Conservation (phyloP, 1,140 invertebrate species). For the Drosophila ironensis region DNA sequence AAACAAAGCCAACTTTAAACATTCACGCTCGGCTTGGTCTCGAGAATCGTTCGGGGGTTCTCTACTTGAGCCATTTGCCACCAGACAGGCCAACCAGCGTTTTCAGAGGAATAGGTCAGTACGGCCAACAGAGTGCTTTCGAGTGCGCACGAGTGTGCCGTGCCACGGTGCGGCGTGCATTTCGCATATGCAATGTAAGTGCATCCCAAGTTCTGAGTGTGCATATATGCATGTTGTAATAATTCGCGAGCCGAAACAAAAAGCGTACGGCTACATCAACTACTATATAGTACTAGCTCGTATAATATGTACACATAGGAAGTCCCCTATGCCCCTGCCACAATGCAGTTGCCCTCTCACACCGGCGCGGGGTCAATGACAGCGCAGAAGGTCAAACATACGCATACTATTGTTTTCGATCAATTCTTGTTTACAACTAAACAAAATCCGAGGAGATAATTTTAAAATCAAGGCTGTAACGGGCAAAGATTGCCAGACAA, state of each 20-base stretch:
- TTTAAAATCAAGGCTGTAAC: too few relatives aligned
- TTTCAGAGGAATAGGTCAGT: slow-evolving; percentile 81
- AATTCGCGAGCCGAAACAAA: slow-evolving; percentile 41
- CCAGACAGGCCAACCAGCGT: slow-evolving; percentile 53
- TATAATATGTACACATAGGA: slow-evolving; percentile 54
- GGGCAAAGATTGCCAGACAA: too few relatives aligned
- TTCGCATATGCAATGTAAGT: too few relatives aligned
- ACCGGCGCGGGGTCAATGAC: slow-evolving; percentile 70
- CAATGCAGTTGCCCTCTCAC: slow-evolving; percentile 51
- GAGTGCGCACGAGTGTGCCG: slow-evolving; percentile 27
- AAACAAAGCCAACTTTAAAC: slow-evolving; percentile 43
- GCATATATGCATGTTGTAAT: slow-evolving; percentile 49
- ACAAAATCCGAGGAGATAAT: neutral
- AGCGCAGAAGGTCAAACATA: slow-evolving; percentile 70
- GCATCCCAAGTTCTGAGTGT: slow-evolving; percentile 65
- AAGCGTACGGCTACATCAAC: too few relatives aligned
- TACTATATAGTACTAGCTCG: neutral
- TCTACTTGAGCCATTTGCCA: slow-evolving; percentile 36
- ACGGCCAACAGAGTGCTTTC: slow-evolving; percentile 56
- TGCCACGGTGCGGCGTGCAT: neutral
- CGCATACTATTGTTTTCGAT: slow-evolving; percentile 12
- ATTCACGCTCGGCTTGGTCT: slow-evolving; percentile 49
- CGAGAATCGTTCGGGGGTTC: slow-evolving; percentile 46
- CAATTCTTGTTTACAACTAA: slow-evolving; percentile 5
- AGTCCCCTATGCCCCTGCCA: slow-evolving; percentile 12